Conservation (phyloP, 2,888 invertebrate species). For the Rhingia campestris region DNA sequence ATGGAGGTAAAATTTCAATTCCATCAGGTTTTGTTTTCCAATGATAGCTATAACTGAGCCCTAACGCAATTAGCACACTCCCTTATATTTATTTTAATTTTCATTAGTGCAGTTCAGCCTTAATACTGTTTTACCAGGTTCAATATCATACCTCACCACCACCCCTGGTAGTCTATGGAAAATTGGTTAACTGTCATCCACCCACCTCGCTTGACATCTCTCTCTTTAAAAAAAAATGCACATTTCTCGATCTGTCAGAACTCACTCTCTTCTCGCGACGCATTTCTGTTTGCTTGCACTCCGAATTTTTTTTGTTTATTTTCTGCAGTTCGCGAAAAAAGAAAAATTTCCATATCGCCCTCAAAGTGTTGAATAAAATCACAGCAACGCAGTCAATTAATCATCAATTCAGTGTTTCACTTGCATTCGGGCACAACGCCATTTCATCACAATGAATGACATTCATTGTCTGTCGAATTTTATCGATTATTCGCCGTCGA, state of each 20-base stretch:
- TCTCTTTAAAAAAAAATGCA: conserved; percentile 16
- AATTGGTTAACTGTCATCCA: neutral
- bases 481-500: conserved; percentile 85
- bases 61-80: too few species aligned
- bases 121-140: too few species aligned
- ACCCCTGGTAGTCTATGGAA: conserved; percentile 3
- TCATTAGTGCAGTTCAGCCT: too few species aligned
- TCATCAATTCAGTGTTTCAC: conserved; percentile 6
- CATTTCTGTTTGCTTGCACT: conserved; percentile 61
- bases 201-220: neutral
- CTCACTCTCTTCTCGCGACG: conserved; percentile 49
- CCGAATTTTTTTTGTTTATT: conserved; percentile 64
- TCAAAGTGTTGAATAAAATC: neutral
- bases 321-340: conserved; percentile 31
- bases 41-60: too few species aligned
- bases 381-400: conserved; percentile 22
- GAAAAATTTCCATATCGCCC: conserved; percentile 20
- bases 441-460: conserved; percentile 77
- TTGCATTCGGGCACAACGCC: neutral
- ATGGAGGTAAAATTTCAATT: too few species aligned
- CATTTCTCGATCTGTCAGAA: conserved; percentile 26
- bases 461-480: conserved; percentile 84
- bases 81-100: too few species aligned
- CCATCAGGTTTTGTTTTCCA: too few species aligned
- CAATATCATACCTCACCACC: neutral